Percentiles rank a stretch among this genome's conserved stretches.
These are phyloP conservation scores for Epinotia demarniana DNA, from an alignment of 2,888 invertebrate genomes.

Conservation along the genomic window DNA sequence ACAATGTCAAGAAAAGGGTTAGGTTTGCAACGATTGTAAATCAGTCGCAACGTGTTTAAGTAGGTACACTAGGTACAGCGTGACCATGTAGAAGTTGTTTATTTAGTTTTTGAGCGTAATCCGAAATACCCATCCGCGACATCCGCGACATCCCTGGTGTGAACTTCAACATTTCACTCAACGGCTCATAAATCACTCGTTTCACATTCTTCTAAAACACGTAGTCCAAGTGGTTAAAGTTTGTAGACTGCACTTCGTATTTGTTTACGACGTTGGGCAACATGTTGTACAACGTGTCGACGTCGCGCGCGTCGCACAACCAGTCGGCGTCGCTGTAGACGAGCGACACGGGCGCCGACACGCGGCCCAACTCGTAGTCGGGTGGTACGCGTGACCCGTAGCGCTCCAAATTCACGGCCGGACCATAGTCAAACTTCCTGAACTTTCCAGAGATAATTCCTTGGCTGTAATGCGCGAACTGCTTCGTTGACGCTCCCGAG, in stretches of 20 bases:
- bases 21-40: too few relatives aligned
- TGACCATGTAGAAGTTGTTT: too few relatives aligned
- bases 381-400: conserved; percentile 66
- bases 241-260: conserved; percentile 81
- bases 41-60: too few relatives aligned
- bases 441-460: conserved; percentile 65
- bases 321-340: conserved; percentile 85
- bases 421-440: conserved; percentile 66
- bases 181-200: conserved; percentile 54
- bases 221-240: conserved; percentile 75
- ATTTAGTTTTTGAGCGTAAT: too few relatives aligned
- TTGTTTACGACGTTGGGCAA: conserved; percentile 83
- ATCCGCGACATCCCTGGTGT: too few relatives aligned
- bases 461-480: conserved; percentile 83
- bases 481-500: conserved; percentile 82
- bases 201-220: conserved; percentile 68
- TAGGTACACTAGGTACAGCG: too few relatives aligned
- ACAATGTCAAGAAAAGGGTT: too few relatives aligned
- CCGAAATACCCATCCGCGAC: too few relatives aligned
- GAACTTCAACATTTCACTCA: conserved; percentile 40
- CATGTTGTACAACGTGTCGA: conserved; percentile 76
- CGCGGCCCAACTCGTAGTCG: conserved; percentile 60
- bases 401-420: conserved; percentile 56
- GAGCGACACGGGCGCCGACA: conserved; percentile 66
- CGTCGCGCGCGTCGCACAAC: conserved; percentile 85